phyloP scores from a whole-genome alignment of 2,797 vertebrate genomes.

The Perdix hodgsoniae region DNA sequence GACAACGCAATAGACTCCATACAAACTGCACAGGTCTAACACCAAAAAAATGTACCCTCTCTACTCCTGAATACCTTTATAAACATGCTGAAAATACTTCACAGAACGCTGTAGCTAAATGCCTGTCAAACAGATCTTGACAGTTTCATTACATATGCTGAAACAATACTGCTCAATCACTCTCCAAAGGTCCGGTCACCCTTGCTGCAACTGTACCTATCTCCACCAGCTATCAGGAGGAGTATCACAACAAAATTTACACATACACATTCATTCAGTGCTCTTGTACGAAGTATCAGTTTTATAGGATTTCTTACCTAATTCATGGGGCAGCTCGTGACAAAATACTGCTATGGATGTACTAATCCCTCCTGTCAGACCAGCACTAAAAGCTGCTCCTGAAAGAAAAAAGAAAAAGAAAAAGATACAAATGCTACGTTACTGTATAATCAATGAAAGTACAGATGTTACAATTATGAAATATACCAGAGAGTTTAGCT shows the following conservation, averaged over 20 bases:
- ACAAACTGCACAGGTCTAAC: neutral
- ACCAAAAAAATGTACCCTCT: neutral
- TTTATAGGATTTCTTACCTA: constrained; percentile 84
- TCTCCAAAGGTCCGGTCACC: neutral
- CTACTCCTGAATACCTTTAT: neutral
- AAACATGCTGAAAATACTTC: neutral
- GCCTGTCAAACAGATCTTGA: neutral
- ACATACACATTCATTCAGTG: neutral
- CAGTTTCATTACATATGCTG: neutral
- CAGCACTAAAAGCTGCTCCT: constrained; percentile 97
- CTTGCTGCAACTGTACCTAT: neutral
- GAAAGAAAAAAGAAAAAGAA: neutral
- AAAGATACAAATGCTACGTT: neutral
- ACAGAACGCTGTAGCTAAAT: neutral
- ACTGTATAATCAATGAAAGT: too few species aligned
- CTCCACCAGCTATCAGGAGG: neutral
- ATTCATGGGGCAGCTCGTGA: constrained; percentile 97
- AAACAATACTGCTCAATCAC: neutral
- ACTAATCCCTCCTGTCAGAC: constrained; percentile 95
- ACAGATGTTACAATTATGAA: too few species aligned
- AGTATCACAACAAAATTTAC: neutral
- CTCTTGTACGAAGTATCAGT: neutral
- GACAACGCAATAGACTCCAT: neutral
- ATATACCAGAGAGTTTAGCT: too few species aligned
- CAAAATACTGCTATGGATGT: constrained; percentile 99